phyloP scores from a whole-genome alignment of 2,113 vertebrate species.

The Bos taurus region ARS-UCD2.0 NC_037350.1:22302001-22302500 shows the following conservation, averaged over 20 bases:
- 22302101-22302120: not conserved
- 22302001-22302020: not conserved
- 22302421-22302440: not conserved
- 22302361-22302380: not conserved
- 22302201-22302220: not conserved
- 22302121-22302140: not conserved
- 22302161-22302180: not conserved
- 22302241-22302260: not conserved
- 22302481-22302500: constrained; percentile 54
- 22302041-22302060: not conserved
- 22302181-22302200: not conserved
- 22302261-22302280: not conserved
- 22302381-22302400: not conserved
- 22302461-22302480: not conserved
- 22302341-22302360: not conserved
- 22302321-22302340: not conserved
- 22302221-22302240: not conserved
- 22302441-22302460: not conserved
- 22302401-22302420: not conserved
- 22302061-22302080: not conserved
- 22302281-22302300: not conserved
- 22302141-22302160: not conserved
- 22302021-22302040: not conserved
- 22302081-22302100: not conserved
- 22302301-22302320: not conserved